Evolutionary conservation across 2,797 vertebrate genomes (phyloP), one percentile per base, ranked within the genome.

Genomic region (Danio aesculapii): DNA sequence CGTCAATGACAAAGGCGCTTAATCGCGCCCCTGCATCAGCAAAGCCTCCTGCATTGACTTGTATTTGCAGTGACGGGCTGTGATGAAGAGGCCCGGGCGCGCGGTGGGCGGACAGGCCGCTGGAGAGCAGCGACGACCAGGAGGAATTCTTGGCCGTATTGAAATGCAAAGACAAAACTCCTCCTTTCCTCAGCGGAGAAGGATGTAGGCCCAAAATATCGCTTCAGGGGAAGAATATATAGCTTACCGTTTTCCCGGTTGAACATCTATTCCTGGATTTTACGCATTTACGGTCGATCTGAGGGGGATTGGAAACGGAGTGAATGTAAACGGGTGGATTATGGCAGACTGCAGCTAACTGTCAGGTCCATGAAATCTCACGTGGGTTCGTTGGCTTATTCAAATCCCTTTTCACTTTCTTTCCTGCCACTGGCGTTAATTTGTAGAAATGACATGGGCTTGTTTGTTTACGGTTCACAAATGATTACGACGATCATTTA

Each of bases 81-180:
- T 85, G 89, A 89, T 83, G 81, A 84, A 89, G 87, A 88, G 87
- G 88, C 86, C 86, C 83, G 83, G 89, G 89, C 88, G 87, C 87
- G 88, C 81, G 84, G 89, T 83, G 92, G 88, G 89, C 88, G 91
- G 91, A 93, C 91, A 89, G 92, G 92, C 93, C 90, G 92, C 91
- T 94, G 89, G 91, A 92, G 79, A 81, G 53, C 68, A 64, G 91
- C 89, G 87, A 87, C 85, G 84, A 58, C 46, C 87, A 84, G 89
- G 88, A 91, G 93, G 94, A 93, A 93, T 91, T 88, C 87, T 79
- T 87, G 90, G 91, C 91, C 87, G 89, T 89, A 93, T 93, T 93
- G 92, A 90, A 92, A 94, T 93, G 91, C 92, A 90, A 84, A 90
- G 89, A 86, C 90, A 21, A 52, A 91, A 81, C 90, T 88, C 91